These are phyloP conservation scores for Phyto melanocephala DNA, from an alignment of 2,888 invertebrate genomes.

Conservation along the genomic window DNA sequence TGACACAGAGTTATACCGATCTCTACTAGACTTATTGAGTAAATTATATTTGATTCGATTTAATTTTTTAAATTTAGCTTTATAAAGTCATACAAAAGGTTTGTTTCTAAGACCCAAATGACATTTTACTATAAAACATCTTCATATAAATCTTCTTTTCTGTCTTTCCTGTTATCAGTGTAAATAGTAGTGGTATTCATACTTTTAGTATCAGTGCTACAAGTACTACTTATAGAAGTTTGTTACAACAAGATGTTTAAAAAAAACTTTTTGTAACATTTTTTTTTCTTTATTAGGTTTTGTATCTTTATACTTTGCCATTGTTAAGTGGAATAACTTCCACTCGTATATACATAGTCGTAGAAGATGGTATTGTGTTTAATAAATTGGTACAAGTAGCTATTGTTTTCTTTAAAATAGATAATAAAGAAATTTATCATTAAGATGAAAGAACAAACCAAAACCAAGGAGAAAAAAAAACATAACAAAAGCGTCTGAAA, in stretches of 20 bases:
- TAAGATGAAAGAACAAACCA: conserved; percentile 47
- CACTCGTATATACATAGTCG: conserved; percentile 13
- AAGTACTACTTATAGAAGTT: neutral
- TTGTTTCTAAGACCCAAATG: too few species aligned
- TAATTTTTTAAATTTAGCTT: too few species aligned
- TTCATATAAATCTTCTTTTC: neutral
- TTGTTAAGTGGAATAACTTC: conserved; percentile 37
- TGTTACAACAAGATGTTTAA: conserved; percentile 28
- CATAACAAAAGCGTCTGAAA: neutral
- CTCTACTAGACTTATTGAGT: too few species aligned
- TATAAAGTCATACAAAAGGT: too few species aligned
- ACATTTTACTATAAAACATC: too few species aligned
- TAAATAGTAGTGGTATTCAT: neutral
- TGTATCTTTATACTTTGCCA: neutral
- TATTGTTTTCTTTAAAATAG: conserved; percentile 59
- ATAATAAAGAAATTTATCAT: conserved; percentile 64
- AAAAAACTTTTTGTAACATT: conserved; percentile 28
- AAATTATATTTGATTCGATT: too few species aligned
- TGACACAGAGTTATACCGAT: too few species aligned
- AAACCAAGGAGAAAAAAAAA: conserved; percentile 18
- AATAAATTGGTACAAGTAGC: conserved; percentile 62
- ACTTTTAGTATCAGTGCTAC: neutral
- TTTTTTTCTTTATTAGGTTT: neutral
- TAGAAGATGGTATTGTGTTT: conserved; percentile 55
- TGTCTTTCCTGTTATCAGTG: conserved; percentile 7